Evolutionary conservation across 1,140 invertebrate species (phyloP).

Genomic region (Mactra quadrangularis): DNA sequence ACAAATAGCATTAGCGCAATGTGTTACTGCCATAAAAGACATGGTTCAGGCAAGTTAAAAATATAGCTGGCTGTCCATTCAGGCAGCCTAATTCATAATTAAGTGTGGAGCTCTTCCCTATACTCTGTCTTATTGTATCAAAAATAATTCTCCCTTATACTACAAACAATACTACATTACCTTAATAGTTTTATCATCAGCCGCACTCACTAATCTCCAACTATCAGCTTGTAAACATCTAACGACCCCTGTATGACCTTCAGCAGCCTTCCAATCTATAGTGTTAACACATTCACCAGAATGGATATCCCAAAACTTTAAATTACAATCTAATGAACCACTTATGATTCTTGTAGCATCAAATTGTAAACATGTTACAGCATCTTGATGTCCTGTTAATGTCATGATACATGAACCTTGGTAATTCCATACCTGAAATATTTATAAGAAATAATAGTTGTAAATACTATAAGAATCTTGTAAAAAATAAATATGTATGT

Average conservation of each 20-base stretch:
- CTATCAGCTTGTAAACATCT: slow-evolving; percentile 85
- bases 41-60: no score
- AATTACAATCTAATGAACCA: slow-evolving; percentile 85
- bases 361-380: slow-evolving; percentile 85
- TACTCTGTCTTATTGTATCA: no score
- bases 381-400: slow-evolving; percentile 84
- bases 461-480: no score
- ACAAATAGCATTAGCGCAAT: no score
- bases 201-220: slow-evolving; percentile 85
- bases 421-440: slow-evolving; percentile 83
- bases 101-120: no score
- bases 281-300: slow-evolving; percentile 85
- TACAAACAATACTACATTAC: slow-evolving; percentile 71
- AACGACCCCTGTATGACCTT: slow-evolving; percentile 85
- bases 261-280: slow-evolving; percentile 86
- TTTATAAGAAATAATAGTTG: no score
- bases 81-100: no score
- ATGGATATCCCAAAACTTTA: slow-evolving; percentile 85
- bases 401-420: slow-evolving; percentile 83
- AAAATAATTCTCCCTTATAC: no score
- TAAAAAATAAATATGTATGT: no score
- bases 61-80: no score
- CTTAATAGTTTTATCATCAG: slow-evolving; percentile 86
- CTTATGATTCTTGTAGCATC: slow-evolving; percentile 84
- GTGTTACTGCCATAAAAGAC: no score